Base-by-base conservation (phyloP, 1,140 invertebrate genomes). In the Halyomorpha halys region DNA sequence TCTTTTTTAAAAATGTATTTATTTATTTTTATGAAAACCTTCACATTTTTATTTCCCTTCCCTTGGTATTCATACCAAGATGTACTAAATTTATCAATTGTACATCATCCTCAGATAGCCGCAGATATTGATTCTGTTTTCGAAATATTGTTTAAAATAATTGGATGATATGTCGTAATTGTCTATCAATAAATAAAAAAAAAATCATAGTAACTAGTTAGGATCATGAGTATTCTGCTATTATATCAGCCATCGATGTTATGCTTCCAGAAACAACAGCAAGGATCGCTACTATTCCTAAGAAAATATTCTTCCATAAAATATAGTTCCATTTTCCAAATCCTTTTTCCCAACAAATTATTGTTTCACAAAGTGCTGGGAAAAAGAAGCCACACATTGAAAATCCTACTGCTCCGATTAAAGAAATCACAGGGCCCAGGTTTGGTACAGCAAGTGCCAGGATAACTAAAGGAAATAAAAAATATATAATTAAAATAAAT, bases 211-310 rank as follows among this genome's bases (percentile, higher is more conserved):
- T 39, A 39, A 13, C n/a, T n/a, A 39, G 34, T 9, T 39, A 39
- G 13, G 5, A 39, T 62, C 30, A 62, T 15, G 18, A 13, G 25
- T 64, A 64, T 27, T 63, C 14, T 9, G 74, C 44, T 39, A 86
- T 79, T 66, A 86, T 85, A 6, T 82, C 78, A 4, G 69, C 45
- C 19, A 86, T 73, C 34, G 83, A 83, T 1, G 79, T 77, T 65
- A 80, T 81, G 5, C 83, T 76, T 9, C 86, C 86, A 5, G 82
- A 82, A 19, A 85, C 67, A 1, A 88, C 70, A 13, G 82, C 83
- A 51, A 86, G 73, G 0, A 86, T 49, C 2, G 85, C 76, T 25
- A 87, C 78, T 0, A 81, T 21, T 9, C 63, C 60, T 13, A 69
- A 34, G 16, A 49, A 21, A 14, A 66, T 39, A 54, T 69, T 69